Conservation (phyloP, 2,888 invertebrate species). For the Tipula unca region DNA sequence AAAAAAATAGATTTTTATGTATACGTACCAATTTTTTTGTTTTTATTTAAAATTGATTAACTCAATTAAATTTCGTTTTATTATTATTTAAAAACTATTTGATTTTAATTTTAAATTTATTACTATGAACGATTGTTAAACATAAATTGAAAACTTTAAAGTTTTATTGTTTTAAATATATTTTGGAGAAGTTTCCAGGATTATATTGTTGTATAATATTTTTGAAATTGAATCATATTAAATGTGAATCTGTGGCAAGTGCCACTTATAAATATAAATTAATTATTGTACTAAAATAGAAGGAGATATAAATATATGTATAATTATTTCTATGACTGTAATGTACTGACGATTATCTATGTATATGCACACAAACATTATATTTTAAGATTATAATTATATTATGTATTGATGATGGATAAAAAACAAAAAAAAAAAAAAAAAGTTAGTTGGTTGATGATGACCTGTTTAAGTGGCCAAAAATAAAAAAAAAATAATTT, state of each 20-base stretch:
- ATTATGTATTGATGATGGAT: no score
- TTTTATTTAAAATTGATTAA: background rate
- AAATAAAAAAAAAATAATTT: no score
- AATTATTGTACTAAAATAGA: background rate
- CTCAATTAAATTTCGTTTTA: background rate
- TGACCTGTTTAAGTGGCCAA: no score
- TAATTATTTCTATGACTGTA: no score
- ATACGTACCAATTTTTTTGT: background rate
- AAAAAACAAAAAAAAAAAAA: no score
- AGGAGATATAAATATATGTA: no score
- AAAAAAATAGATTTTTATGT: background rate
- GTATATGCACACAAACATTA: no score
- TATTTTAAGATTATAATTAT: no score
- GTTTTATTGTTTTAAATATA: background rate
- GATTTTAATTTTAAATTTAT: background rate
- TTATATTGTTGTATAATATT: background rate
- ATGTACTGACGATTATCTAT: no score
- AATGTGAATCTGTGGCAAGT: no score
- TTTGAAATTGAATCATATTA: no score
- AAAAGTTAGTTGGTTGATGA: no score
- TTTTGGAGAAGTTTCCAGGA: background rate
- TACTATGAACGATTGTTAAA: background rate
- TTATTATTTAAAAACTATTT: background rate
- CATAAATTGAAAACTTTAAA: background rate
- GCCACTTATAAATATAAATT: background rate